Base-by-base conservation (phyloP, 2,113 vertebrate genomes). In the Cacatua alba region DNA sequence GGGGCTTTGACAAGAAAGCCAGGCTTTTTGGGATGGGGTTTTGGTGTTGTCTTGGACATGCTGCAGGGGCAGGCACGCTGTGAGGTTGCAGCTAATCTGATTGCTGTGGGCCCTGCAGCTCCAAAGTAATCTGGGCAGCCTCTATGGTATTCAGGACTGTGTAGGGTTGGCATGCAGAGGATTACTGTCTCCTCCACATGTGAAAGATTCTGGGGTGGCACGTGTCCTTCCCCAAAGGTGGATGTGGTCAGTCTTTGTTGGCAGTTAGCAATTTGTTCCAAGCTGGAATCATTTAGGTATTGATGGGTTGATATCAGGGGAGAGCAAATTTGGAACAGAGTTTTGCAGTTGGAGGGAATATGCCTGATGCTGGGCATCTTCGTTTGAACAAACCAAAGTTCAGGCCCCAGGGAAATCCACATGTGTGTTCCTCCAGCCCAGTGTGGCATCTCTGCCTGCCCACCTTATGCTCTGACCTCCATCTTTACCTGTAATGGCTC, bases 181-280 rank as follows among this genome's bases (percentile, higher is more conserved):
- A 64, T 82, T 8, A 2, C 6, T 7, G 17, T 67, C 29, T 63
- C 3, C 3, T 85, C 35, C 26, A 5, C 0, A 0, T 6, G 24
- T 49, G 48, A 75, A 88, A 71, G 35, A 25, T n/a, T 92, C 48
- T 52, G n/a, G 43, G 62, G 39, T 26, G 23, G 24, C 1, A 7
- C 2, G 0, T 28, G 18, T 41, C 65, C 52, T 81, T 12, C 29
- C 19, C 26, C 33, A 49, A 20, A 75, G 18, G 35, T 60, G n/a
- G 21, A 33, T 70, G 31, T 39, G 37, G 19, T 63, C 43, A 55
- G 31, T 59, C 18, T 71, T n/a, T 59, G 2, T 11, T 41, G 49
- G 11, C 17, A 29, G 26, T 43, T 31, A 68, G 35, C 35, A 57
- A 9, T 86, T 86, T 88, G 2, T 62, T 83, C n/a, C 19, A 75